Base-by-base conservation (phyloP, 2,888 invertebrate species). In the Ormyrus rosae region DNA sequence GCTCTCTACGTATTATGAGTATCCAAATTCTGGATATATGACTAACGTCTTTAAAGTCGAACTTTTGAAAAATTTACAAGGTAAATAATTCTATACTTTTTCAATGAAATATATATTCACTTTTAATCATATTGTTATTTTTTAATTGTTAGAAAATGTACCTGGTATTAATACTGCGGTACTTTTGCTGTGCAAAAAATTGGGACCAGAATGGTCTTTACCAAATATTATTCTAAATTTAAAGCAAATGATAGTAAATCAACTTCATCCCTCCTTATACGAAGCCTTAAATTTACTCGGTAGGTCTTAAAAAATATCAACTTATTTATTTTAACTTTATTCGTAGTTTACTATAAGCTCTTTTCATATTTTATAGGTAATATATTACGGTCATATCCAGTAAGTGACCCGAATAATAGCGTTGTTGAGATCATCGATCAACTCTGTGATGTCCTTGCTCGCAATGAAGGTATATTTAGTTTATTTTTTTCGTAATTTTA, bases 111-210 rank as follows among this genome's bases (percentile, higher is more conserved):
- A 68, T 53, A 79, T 75, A 55, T 48, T 61, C 50, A 63, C 53
- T 1, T 72, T 68, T 53, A 50, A 19, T 13, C 69, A 63, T 64
- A 55, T 70, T 53, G 8, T 69, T 81, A n/a, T 79, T 69, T 77
- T 84, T 84, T 58, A 60, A 86, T 88, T 19, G 19, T 19, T 82
- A 68, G 85, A 85, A 50, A 84, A 84, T 69, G 60, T 82, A 6
- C 83, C 78, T 51, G 83, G 85, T 55, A 56, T 87, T 7, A 84
- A 88, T 75, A 85, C 86, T 5, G 87, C 88, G n/a, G 84, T 92
- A 73, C 85, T 91, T 74, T 83, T 92, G 13, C 83, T 91, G 60
- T 88, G 91, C 10, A 92, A 91, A 83, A 90, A 88, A 83, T 86
- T 89, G 83, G 89, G 91, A 2, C 81, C 86, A 0, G 83, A 84